These are phyloP conservation scores for Eurytoma californica DNA, from an alignment of 2,888 invertebrate genomes.

Conservation along the genomic window DNA sequence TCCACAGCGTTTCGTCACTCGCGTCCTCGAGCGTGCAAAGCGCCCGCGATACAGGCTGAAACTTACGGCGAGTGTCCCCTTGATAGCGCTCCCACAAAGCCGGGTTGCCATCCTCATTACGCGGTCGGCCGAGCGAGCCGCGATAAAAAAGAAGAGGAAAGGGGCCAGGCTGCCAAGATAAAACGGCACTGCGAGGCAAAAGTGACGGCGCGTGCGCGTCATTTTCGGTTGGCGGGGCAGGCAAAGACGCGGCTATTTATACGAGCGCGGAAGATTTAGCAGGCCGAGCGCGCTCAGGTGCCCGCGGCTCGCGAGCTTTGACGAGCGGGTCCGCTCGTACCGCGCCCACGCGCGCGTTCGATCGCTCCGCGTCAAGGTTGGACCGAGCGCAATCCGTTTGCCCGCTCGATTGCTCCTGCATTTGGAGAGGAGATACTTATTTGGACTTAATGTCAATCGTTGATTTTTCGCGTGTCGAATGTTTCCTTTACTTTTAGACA, in stretches of 20 bases:
- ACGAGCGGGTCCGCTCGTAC: too few relatives aligned
- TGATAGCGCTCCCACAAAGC: conserved; percentile 43
- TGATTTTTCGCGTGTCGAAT: too few relatives aligned
- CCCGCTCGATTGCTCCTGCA: too few relatives aligned
- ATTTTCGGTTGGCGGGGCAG: conserved; percentile 15
- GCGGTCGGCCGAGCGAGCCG: conserved; percentile 12
- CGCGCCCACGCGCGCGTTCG: too few relatives aligned
- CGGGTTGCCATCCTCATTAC: conserved; percentile 44
- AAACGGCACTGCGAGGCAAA: neutral
- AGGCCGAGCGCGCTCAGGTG: conserved; percentile 13
- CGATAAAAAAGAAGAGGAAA: neutral
- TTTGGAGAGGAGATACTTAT: too few relatives aligned
- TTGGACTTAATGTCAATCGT: too few relatives aligned
- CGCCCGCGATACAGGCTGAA: neutral
- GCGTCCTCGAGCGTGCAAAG: conserved; percentile 8
- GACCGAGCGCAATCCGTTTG: too few relatives aligned
- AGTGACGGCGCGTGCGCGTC: conserved; percentile 11
- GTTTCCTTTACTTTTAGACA: too few relatives aligned
- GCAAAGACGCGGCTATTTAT: conserved; percentile 36
- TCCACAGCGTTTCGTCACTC: conserved; percentile 18
- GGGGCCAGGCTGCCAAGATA: neutral
- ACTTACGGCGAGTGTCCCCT: conserved; percentile 34
- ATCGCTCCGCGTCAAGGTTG: too few relatives aligned
- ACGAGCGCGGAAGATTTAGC: conserved; percentile 41
- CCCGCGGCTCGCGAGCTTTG: too few relatives aligned